Evolutionary conservation across 2,888 invertebrate genomes (phyloP), one percentile per base, ranked within the genome.

Genomic region (Camponotus fellah): DNA sequence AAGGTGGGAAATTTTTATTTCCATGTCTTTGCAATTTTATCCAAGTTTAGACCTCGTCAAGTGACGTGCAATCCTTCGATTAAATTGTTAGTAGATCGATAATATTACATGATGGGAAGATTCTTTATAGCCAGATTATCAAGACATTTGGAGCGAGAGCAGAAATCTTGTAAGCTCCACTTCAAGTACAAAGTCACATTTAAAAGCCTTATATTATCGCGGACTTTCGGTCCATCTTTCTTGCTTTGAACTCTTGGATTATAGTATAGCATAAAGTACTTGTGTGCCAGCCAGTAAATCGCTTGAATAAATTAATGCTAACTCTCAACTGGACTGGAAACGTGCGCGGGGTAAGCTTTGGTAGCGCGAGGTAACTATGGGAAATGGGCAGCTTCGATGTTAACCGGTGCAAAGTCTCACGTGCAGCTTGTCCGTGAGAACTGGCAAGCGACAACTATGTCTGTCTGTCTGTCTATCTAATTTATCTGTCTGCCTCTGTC

Each of bases 371-470:
- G 4, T 69, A 58, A 34, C 32, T 83, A 65, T 21, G 58, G 46
- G 56, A 10, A 72, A 80, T 40, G 14, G 32, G 53, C 62, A 68
- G 88, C 84, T 86, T 85, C 49, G 8, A 62, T 83, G 40, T 71
- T 49, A 46, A 72, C 81, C 56, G 9, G 3, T 43, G 75, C 74
- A 66, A 40, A 64, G 32, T 64, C 79, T 88, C 86, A 84, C 88
- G 83, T 26, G n/a, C 8, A 65, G 3, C 72, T 79, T 82, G 68
- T n/a, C 86, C 85, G 85, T 86, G 87, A 89, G 65, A n/a, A 32
- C 79, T 77, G 88, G 60, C 49, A 40, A 77, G 46, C 17, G 65
- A 64, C 46, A 40, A 53, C 37, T 64, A 12, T 77, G 60, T 53
- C 37, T 40, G 66, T 84, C 56, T 81, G 17, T 26, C 53, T 76